Conservation (phyloP, 2,797 vertebrate genomes). For the Chanos chanos region DNA sequence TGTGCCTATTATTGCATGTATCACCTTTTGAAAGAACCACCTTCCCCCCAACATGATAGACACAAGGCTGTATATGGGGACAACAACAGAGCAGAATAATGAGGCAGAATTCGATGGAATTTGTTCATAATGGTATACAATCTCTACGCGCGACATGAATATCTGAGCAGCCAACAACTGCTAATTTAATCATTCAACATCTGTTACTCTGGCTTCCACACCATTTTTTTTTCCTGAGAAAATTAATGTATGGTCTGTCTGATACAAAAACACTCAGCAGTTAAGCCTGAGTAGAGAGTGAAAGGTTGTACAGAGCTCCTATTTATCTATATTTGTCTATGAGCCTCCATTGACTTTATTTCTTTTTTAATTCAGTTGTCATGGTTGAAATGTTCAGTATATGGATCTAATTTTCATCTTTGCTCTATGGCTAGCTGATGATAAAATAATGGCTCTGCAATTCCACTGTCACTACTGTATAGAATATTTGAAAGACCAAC, state of each 20-base stretch:
- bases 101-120: slow-evolving; percentile 32
- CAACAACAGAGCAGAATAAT: slow-evolving; percentile 37
- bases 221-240: slow-evolving; percentile 29
- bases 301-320: neutral
- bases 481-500: no score
- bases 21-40: slow-evolving; percentile 10
- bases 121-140: slow-evolving; percentile 38
- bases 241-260: slow-evolving; percentile 14
- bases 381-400: no score
- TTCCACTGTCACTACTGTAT: neutral
- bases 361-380: neutral
- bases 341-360: neutral
- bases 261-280: slow-evolving; percentile 14
- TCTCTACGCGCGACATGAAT: slow-evolving; percentile 43
- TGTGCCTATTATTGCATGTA: no score
- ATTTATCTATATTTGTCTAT: neutral
- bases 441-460: neutral
- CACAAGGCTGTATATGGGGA: slow-evolving; percentile 16
- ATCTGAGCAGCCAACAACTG: slow-evolving; percentile 47
- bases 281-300: slow-evolving; percentile 6
- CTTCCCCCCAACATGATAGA: slow-evolving; percentile 7
- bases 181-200: slow-evolving; percentile 55
- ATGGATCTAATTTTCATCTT: neutral
- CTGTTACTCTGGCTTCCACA: slow-evolving; percentile 45
- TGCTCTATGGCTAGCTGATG: no score